phyloP scores from a whole-genome alignment of 2,797 vertebrate genomes.

The Nannoperca australis region DNA sequence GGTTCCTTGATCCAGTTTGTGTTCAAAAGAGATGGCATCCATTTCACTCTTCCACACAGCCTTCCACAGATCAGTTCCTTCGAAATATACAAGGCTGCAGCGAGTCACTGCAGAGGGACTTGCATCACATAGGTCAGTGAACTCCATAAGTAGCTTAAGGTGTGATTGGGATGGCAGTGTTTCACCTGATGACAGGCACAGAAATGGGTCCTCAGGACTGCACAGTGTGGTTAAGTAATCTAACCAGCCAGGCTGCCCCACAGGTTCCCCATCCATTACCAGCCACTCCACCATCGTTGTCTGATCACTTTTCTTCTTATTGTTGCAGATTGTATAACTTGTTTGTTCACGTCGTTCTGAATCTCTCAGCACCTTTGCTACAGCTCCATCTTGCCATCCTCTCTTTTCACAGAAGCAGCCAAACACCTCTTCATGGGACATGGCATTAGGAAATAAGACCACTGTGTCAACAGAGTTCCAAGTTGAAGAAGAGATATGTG shows the following conservation, averaged over 20 bases:
- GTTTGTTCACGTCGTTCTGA: conserved; percentile 30
- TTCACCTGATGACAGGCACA: conserved; percentile 86
- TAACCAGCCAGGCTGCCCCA: conserved; percentile 83
- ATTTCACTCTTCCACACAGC: conserved; percentile 82
- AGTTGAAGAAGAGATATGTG: conserved; percentile 27
- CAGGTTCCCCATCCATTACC: conserved; percentile 87
- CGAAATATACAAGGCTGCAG: conserved; percentile 85
- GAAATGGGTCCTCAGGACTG: conserved; percentile 63
- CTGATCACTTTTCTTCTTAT: conserved; percentile 11
- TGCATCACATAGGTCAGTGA: conserved; percentile 80
- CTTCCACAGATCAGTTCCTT: conserved; percentile 86
- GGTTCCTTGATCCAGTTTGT: conserved; percentile 75
- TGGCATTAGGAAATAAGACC: conserved; percentile 87
- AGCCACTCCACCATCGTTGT: conserved; percentile 82
- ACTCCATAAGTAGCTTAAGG: conserved; percentile 86
- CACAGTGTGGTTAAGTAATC: conserved; percentile 85
- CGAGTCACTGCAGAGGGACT: conserved; percentile 83
- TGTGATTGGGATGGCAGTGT: conserved; percentile 58
- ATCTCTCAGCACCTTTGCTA: conserved; percentile 81
- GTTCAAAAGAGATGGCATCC: conserved; percentile 73
- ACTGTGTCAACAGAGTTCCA: conserved; percentile 78
- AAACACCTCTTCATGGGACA: conserved; percentile 86
- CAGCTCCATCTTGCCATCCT: conserved; percentile 84
- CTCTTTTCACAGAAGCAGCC: conserved; percentile 78
- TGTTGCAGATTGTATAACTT: conserved; percentile 8